These are phyloP conservation scores for Volucella inanis DNA, from an alignment of 2,888 invertebrate genomes.

Conservation along the genomic window DNA sequence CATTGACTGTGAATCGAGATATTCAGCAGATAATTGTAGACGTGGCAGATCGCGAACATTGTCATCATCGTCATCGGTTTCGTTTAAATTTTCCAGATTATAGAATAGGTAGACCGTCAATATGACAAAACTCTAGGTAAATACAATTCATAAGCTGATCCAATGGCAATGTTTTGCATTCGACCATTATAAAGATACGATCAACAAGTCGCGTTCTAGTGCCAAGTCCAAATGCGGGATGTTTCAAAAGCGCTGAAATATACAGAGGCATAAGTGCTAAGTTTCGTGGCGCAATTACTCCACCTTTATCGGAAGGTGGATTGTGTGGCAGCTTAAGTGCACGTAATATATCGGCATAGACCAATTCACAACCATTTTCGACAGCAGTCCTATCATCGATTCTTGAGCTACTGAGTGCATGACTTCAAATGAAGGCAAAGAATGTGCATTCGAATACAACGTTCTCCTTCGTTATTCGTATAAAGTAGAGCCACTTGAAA, in stretches of 20 bases:
- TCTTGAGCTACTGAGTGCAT: no score
- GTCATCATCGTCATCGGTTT: slow-evolving; percentile 81
- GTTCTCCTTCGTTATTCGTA: no score
- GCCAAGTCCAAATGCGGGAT: slow-evolving; percentile 94
- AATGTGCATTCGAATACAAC: no score
- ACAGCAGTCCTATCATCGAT: no score
- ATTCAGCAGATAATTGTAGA: slow-evolving; percentile 92
- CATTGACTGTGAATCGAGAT: slow-evolving; percentile 92
- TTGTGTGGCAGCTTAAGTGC: slow-evolving; percentile 87
- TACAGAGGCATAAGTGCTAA: slow-evolving; percentile 94
- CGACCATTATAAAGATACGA: slow-evolving; percentile 95
- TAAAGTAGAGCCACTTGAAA: no score
- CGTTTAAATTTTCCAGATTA: slow-evolving; percentile 81
- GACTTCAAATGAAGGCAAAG: no score
- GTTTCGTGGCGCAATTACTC: slow-evolving; percentile 89
- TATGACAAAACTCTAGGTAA: no score
- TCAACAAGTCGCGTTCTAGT: slow-evolving; percentile 95
- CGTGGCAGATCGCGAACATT: slow-evolving; percentile 88
- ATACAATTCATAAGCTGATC: slow-evolving; percentile 86
- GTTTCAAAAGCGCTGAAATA: slow-evolving; percentile 94
- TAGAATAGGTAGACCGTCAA: slow-evolving; percentile 90
- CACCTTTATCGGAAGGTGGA: slow-evolving; percentile 85
- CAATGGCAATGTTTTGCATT: slow-evolving; percentile 94
- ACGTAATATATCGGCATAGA: no score
- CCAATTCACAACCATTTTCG: no score